Evolutionary conservation across 2,797 vertebrate genomes (phyloP).

Genomic region (Sebastes minor): DNA sequence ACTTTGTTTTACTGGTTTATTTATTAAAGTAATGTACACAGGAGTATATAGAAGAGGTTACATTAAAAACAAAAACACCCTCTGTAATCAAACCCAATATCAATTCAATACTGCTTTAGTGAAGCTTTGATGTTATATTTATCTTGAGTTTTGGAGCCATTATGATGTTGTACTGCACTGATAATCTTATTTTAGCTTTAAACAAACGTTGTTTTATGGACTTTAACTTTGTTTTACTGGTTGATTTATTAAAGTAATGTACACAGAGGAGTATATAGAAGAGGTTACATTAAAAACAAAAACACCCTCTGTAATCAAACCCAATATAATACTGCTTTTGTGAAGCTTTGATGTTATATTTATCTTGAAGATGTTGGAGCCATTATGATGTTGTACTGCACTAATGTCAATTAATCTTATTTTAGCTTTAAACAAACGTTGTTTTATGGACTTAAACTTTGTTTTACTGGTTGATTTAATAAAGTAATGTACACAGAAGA

Average conservation of each 20-base stretch:
- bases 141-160: too few species aligned
- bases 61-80: neutral
- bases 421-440: neutral
- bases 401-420: neutral
- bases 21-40: neutral
- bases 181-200: neutral
- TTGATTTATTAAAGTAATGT: neutral
- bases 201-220: neutral
- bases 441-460: neutral
- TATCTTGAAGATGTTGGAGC: neutral
- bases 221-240: neutral
- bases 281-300: neutral
- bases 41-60: neutral
- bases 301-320: neutral
- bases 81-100: neutral
- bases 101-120: neutral
- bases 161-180: neutral
- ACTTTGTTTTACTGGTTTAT: neutral
- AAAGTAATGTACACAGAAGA: too few species aligned
- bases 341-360: neutral
- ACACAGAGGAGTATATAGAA: neutral
- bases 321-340: neutral
- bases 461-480: neutral
- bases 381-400: neutral
- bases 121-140: neutral